Evolutionary conservation across 2,113 vertebrate species (phyloP).

Genomic region (Solea solea): DNA sequence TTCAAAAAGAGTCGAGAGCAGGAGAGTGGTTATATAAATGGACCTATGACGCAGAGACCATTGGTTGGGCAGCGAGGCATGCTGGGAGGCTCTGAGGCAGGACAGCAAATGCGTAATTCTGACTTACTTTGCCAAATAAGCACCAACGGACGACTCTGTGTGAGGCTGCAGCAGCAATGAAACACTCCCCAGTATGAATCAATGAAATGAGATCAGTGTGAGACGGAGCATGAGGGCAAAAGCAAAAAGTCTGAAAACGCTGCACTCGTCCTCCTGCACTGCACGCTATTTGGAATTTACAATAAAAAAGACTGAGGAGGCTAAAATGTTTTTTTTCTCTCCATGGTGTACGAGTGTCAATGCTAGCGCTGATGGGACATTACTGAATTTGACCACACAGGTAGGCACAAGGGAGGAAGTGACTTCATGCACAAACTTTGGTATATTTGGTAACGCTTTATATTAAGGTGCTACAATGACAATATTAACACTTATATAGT

Average conservation of each 20-base stretch:
- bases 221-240: slow-evolving; percentile 3
- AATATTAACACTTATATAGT: too few relatives aligned
- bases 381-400: too few relatives aligned
- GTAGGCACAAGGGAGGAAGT: too few relatives aligned
- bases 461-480: too few relatives aligned
- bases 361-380: too few relatives aligned
- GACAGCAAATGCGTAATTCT: slow-evolving; percentile 5
- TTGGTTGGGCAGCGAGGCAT: slow-evolving; percentile 1
- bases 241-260: background rate
- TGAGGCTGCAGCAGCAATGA: slow-evolving; percentile 35
- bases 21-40: background rate
- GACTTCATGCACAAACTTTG: too few relatives aligned
- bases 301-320: background rate
- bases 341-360: too few relatives aligned
- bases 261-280: background rate
- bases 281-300: background rate
- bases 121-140: slow-evolving; percentile 36
- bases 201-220: slow-evolving; percentile 33
- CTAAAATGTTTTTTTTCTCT: background rate
- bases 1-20: background rate
- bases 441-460: too few relatives aligned
- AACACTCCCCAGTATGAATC: slow-evolving; percentile 31
- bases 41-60: background rate
- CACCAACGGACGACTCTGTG: slow-evolving; percentile 29
- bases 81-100: slow-evolving; percentile 18